Conservation (phyloP, 2,888 invertebrate genomes). For the Eupithecia tripunctaria region DNA sequence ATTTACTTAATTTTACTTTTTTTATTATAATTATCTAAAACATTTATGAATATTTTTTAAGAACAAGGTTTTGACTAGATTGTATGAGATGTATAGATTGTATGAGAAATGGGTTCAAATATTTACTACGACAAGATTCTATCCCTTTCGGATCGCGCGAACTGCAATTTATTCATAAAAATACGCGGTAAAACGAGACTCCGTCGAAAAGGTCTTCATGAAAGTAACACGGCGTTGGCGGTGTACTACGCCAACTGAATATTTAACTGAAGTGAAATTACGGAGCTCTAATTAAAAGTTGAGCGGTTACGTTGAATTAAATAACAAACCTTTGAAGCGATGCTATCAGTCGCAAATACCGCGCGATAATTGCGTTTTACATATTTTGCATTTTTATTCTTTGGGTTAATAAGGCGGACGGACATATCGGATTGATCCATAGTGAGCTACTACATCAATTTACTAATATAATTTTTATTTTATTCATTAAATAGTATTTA, state of each 20-base stretch:
- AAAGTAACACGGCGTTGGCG: conserved; percentile 15
- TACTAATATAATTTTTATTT: no score
- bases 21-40: no score
- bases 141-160: neutral
- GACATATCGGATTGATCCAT: no score
- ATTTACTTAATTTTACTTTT: no score
- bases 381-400: no score
- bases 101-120: neutral
- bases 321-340: conserved; percentile 46
- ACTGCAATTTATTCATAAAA: neutral
- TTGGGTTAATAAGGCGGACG: no score
- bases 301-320: conserved; percentile 54
- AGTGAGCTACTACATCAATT: no score
- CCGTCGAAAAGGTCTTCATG: conserved; percentile 3
- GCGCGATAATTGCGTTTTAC: neutral
- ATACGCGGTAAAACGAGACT: neutral
- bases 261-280: conserved; percentile 54
- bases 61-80: neutral
- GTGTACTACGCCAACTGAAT: conserved; percentile 47
- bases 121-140: neutral
- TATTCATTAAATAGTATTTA: no score
- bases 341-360: conserved; percentile 29
- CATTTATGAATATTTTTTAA: no score
- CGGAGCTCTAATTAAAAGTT: conserved; percentile 61
- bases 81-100: neutral